phyloP scores from a whole-genome alignment of 2,113 vertebrate species.

The Echinops telfairi region DNA sequence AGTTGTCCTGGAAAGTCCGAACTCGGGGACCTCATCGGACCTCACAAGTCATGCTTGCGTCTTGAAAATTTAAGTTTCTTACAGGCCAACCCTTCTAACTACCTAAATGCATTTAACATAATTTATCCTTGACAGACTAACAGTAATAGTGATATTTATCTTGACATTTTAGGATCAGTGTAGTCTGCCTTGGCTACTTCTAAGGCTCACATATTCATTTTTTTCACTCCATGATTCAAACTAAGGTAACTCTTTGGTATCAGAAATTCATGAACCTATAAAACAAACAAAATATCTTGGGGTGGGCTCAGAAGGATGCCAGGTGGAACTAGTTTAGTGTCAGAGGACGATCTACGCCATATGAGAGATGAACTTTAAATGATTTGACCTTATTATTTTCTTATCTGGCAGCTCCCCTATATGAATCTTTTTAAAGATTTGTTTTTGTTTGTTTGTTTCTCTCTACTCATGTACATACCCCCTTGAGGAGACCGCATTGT shows the following conservation, averaged over 20 bases:
- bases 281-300: constrained; percentile 95
- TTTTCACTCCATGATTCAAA: constrained; percentile 94
- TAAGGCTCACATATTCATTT: constrained; percentile 95
- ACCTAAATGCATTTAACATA: constrained; percentile 92
- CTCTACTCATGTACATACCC: constrained; percentile 85
- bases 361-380: constrained; percentile 91
- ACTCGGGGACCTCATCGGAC: neutral
- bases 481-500: constrained; percentile 86
- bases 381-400: constrained; percentile 88
- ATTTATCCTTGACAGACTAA: constrained; percentile 96
- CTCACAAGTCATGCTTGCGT: neutral
- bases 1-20: neutral
- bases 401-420: constrained; percentile 87
- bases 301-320: constrained; percentile 94
- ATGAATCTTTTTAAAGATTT: constrained; percentile 86
- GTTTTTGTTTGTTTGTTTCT: constrained; percentile 84
- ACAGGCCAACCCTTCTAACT: neutral
- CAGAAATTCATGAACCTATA: constrained; percentile 94
- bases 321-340: constrained; percentile 86
- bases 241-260: constrained; percentile 74
- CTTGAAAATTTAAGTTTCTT: constrained; percentile 45
- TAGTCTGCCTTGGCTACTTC: constrained; percentile 94
- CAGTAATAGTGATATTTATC: constrained; percentile 95
- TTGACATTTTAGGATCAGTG: constrained; percentile 94
- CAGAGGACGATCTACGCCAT: constrained; percentile 87